Conservation (phyloP, 2,797 vertebrate species). For the Microtus obscurus region DNA sequence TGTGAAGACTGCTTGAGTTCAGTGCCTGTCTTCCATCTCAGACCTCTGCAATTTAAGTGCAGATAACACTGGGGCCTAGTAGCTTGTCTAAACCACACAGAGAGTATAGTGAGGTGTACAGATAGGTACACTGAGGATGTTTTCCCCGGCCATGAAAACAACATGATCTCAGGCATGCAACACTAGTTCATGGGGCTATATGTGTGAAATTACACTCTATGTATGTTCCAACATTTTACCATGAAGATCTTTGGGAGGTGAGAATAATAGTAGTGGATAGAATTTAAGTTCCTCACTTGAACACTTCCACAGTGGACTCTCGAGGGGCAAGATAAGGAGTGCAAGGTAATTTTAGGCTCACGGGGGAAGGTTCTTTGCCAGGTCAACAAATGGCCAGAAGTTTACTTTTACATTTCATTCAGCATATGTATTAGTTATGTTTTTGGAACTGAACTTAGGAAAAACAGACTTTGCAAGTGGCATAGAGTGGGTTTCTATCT, state of each 20-base stretch:
- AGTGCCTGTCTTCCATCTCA: slow-evolving; percentile 3
- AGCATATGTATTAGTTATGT: slow-evolving; percentile 56
- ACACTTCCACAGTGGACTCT: slow-evolving; percentile 64
- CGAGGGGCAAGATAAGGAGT: slow-evolving; percentile 38
- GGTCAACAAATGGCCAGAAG: slow-evolving; percentile 47
- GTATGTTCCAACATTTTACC: slow-evolving; percentile 48
- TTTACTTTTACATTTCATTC: slow-evolving; percentile 69
- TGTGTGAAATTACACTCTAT: slow-evolving; percentile 69
- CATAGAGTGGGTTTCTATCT: slow-evolving; percentile 47
- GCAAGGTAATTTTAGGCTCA: background rate
- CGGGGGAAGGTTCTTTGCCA: slow-evolving; percentile 60
- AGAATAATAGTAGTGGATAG: slow-evolving; percentile 56
- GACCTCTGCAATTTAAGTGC: slow-evolving; percentile 53
- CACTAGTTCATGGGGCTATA: slow-evolving; percentile 46
- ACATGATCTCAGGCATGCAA: background rate
- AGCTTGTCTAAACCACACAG: background rate
- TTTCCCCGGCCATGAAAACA: background rate
- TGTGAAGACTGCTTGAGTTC: slow-evolving; percentile 4
- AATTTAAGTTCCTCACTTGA: slow-evolving; percentile 67
- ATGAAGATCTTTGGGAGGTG: slow-evolving; percentile 54
- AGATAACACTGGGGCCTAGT: background rate
- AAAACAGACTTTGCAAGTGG: slow-evolving; percentile 60
- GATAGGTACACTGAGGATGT: background rate
- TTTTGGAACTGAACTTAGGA: slow-evolving; percentile 70
- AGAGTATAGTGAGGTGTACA: background rate